Percentiles rank a stretch among this genome's conserved stretches.
Evolutionary conservation across 2,797 vertebrate species (phyloP).

Genomic region (Coendou prehensilis): DNA sequence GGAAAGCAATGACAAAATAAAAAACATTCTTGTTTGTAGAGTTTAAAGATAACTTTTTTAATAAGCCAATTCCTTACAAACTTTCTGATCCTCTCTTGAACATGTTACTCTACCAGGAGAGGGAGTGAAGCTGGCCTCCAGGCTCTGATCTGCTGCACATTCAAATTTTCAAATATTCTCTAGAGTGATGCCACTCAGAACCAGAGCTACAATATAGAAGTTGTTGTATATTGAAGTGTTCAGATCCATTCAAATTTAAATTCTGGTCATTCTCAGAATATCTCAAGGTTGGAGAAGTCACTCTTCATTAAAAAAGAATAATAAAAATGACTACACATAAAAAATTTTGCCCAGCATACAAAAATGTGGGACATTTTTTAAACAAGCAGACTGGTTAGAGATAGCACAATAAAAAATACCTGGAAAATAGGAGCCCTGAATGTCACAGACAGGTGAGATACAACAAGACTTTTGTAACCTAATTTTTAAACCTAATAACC

Average conservation of each 20-base stretch:
- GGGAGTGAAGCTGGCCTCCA: neutral
- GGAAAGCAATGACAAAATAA: neutral
- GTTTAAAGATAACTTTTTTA: slow-evolving; percentile 37
- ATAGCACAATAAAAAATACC: neutral
- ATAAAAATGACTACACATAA: neutral
- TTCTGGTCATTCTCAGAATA: slow-evolving; percentile 14
- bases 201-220: neutral
- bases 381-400: neutral
- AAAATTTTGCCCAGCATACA: neutral
- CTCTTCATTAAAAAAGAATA: neutral
- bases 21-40: neutral
- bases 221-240: accelerated
- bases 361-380: neutral
- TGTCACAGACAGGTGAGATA: neutral
- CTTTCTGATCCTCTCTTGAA: neutral
- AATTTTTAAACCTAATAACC: neutral
- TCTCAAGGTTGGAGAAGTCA: neutral
- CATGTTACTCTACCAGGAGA: neutral
- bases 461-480: neutral
- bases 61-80: neutral
- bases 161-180: neutral
- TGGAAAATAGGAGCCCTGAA: neutral
- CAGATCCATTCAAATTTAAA: slow-evolving; percentile 31
- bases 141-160: neutral
- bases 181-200: neutral